phyloP scores from a whole-genome alignment of 1,140 invertebrate species.

The Euwallacea similis region DNA sequence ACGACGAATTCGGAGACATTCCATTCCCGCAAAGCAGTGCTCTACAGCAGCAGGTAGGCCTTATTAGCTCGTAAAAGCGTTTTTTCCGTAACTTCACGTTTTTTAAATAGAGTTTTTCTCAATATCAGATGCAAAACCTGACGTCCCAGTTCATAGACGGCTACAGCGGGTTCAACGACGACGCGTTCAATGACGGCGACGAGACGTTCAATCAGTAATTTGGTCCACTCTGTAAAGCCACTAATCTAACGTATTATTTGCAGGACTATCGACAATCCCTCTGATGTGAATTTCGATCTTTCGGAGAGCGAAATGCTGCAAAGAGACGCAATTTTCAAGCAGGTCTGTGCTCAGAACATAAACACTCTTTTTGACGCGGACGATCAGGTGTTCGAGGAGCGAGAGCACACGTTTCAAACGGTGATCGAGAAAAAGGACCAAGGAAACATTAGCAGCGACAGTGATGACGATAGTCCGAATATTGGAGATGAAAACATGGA shows the following conservation, averaged over 20 bases:
- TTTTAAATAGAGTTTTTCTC: constrained; percentile 41
- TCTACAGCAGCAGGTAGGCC: constrained; percentile 44
- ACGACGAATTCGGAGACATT: constrained; percentile 47
- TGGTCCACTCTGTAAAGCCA: neutral
- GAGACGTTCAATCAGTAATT: constrained; percentile 54
- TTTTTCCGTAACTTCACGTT: neutral
- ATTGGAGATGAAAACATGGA: constrained; percentile 47
- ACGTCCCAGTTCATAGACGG: constrained; percentile 54
- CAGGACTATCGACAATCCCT: constrained; percentile 56
- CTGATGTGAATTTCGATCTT: constrained; percentile 59
- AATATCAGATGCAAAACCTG: constrained; percentile 47
- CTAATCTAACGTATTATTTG: constrained; percentile 9
- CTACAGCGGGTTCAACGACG: constrained; percentile 66
- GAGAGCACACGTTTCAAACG: constrained; percentile 56
- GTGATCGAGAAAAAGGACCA: constrained; percentile 56
- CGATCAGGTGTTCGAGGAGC: constrained; percentile 58
- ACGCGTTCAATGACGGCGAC: constrained; percentile 67
- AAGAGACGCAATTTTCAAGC: constrained; percentile 60
- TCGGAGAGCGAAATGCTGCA: constrained; percentile 55
- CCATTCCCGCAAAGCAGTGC: constrained; percentile 39
- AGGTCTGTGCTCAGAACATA: constrained; percentile 57
- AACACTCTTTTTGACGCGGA: constrained; percentile 59
- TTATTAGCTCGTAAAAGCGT: neutral
- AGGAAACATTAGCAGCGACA: constrained; percentile 39
- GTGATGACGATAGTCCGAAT: constrained; percentile 47